phyloP scores from a whole-genome alignment of 1,140 invertebrate species.

The Trypoxylus dichotomus region DNA sequence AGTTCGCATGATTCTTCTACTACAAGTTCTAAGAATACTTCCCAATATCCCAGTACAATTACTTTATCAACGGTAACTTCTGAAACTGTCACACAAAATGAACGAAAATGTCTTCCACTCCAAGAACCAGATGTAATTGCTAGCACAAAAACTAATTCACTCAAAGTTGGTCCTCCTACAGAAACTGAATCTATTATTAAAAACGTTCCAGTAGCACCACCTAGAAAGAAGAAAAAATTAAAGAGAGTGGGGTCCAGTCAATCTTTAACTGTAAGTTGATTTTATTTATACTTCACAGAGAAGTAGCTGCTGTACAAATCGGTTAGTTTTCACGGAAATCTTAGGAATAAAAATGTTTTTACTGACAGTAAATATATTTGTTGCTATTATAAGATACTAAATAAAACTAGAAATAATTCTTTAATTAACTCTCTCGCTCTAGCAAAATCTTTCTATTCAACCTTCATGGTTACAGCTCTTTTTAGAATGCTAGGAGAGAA shows the following conservation, averaged over 20 bases:
- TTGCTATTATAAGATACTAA: too few species aligned
- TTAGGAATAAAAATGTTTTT: not conserved
- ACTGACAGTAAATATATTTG: not conserved
- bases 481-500: too few species aligned
- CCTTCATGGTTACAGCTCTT: too few species aligned
- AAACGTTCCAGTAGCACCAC: constrained; percentile 74
- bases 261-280: constrained; percentile 40
- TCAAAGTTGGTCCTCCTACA: constrained; percentile 35
- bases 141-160: constrained; percentile 71
- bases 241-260: constrained; percentile 59
- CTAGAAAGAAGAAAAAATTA: constrained; percentile 70
- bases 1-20: constrained; percentile 52
- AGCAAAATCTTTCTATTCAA: too few species aligned
- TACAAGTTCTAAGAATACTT: constrained; percentile 47
- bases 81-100: constrained; percentile 30
- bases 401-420: too few species aligned
- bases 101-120: constrained; percentile 47
- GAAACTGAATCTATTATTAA: not conserved
- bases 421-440: too few species aligned
- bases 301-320: too few species aligned
- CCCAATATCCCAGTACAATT: constrained; percentile 49
- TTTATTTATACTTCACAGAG: not conserved
- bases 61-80: constrained; percentile 41
- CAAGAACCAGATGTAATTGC: constrained; percentile 93
- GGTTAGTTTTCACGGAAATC: not conserved